A percentile compares a stretch with the other conserved stretches of the same genome.
These are phyloP conservation scores for Agrotis ipsilon DNA, from an alignment of 2,888 invertebrate genomes.

Conservation along the genomic window DNA sequence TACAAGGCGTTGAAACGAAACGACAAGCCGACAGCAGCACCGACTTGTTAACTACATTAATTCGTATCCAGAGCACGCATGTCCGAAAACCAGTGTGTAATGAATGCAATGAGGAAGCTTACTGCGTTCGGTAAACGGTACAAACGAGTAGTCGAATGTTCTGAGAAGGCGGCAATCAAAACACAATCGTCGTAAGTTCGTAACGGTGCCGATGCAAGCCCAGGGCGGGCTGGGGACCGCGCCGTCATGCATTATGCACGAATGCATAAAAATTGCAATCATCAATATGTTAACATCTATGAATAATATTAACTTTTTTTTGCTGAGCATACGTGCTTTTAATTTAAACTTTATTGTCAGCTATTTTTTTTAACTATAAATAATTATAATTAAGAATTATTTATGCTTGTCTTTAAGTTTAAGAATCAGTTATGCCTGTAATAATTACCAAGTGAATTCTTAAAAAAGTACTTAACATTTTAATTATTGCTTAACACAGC, in stretches of 20 bases:
- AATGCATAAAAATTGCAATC: slow-evolving; percentile 78
- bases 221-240: slow-evolving; percentile 70
- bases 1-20: slow-evolving; percentile 42
- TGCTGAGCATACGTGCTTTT: slow-evolving; percentile 36
- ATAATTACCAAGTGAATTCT: not conserved
- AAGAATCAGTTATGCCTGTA: not conserved
- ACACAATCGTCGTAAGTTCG: slow-evolving; percentile 87
- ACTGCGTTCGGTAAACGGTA: slow-evolving; percentile 85
- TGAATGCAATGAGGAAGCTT: slow-evolving; percentile 85
- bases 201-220: slow-evolving; percentile 82
- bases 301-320: slow-evolving; percentile 61
- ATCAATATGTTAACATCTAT: slow-evolving; percentile 74
- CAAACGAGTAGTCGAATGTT: slow-evolving; percentile 86
- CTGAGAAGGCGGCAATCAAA: slow-evolving; percentile 86
- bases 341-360: slow-evolving; percentile 20
- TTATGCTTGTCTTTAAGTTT: slow-evolving; percentile 1
- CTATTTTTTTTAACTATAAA: not conserved
- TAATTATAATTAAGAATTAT: not conserved
- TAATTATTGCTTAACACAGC: slow-evolving; percentile 17
- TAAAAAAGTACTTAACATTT: slow-evolving; percentile 16
- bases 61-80: slow-evolving; percentile 70
- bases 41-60: slow-evolving; percentile 63
- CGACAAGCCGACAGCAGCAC: slow-evolving; percentile 35
- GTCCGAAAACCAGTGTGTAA: slow-evolving; percentile 82
- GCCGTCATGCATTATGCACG: slow-evolving; percentile 80